A percentile compares a stretch with the other conserved stretches of the same genome.
These are phyloP conservation scores for Phenganax subtilis DNA, from an alignment of 92 coral and sea anemone species.

Conservation along the genomic window DNA sequence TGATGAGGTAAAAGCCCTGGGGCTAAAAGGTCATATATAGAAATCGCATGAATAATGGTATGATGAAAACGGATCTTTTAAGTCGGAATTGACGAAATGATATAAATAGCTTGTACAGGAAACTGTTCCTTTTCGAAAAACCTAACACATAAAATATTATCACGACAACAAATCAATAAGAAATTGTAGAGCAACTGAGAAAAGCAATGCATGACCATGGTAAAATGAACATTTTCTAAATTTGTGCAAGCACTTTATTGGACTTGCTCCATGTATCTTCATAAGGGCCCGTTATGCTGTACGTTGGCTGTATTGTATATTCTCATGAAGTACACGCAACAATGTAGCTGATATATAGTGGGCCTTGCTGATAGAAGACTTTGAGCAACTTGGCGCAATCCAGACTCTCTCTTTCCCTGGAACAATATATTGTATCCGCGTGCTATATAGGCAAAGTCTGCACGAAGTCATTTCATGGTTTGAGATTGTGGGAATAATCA, in stretches of 20 bases:
- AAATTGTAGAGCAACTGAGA: neutral
- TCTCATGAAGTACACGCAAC: too few relatives aligned
- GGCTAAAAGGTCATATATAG: neutral
- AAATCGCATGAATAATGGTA: neutral
- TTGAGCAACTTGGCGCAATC: too few relatives aligned
- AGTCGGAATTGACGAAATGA: neutral
- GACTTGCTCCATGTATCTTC: too few relatives aligned
- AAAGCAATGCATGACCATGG: neutral
- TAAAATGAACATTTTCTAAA: too few relatives aligned
- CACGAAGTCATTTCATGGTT: neutral
- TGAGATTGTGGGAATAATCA: neutral
- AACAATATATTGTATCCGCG: too few relatives aligned
- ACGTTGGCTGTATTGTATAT: too few relatives aligned
- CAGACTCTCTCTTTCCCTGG: too few relatives aligned
- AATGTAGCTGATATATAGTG: too few relatives aligned
- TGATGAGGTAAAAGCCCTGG: neutral
- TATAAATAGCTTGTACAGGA: constrained; percentile 1
- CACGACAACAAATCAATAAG: neutral
- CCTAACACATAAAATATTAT: neutral
- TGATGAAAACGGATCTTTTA: neutral
- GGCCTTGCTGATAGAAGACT: too few relatives aligned
- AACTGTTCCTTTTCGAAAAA: neutral
- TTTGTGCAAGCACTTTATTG: too few relatives aligned
- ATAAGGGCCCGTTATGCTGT: too few relatives aligned
- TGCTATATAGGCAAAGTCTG: too few relatives aligned